A percentile compares a stretch with the other conserved stretches of the same genome.
phyloP scores from a whole-genome alignment of 2,888 invertebrate genomes.

The Tuta absoluta region DNA sequence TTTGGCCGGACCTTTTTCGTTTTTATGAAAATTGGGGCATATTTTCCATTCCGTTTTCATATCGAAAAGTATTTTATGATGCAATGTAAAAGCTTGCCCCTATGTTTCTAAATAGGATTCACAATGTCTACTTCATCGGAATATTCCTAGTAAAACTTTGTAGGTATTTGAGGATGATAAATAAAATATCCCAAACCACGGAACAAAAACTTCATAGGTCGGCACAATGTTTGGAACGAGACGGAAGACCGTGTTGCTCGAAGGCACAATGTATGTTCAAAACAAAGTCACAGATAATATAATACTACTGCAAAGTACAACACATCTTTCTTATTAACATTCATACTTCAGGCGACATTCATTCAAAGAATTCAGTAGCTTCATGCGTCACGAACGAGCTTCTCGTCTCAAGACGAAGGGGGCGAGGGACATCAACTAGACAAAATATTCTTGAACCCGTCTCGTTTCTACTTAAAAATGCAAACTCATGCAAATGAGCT shows the following conservation, averaged over 20 bases:
- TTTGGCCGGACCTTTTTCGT: conserved; percentile 9
- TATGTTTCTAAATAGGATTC: conserved; percentile 3
- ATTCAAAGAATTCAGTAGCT: conserved; percentile 46
- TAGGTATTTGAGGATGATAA: too few species aligned
- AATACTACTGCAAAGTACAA: too few species aligned
- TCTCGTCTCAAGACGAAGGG: background rate
- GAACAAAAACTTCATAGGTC: too few species aligned
- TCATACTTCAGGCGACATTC: background rate
- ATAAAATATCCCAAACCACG: too few species aligned
- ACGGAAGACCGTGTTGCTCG: too few species aligned
- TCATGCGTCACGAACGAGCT: conserved; percentile 39
- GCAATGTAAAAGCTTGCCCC: background rate
- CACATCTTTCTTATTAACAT: too few species aligned
- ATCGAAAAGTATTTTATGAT: background rate
- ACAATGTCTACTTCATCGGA: too few species aligned
- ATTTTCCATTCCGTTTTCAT: conserved; percentile 9
- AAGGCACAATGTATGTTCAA: too few species aligned
- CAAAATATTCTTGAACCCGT: conserved; percentile 62
- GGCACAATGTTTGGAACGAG: too few species aligned
- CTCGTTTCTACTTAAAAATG: conserved; percentile 74
- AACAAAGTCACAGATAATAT: too few species aligned
- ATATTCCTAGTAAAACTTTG: too few species aligned
- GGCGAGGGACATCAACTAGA: conserved; percentile 59
- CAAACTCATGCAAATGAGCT: conserved; percentile 79
- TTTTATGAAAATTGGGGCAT: conserved; percentile 5